Base-by-base conservation (phyloP, 2,888 invertebrate species). In the Macrostomum cliftonense region DNA sequence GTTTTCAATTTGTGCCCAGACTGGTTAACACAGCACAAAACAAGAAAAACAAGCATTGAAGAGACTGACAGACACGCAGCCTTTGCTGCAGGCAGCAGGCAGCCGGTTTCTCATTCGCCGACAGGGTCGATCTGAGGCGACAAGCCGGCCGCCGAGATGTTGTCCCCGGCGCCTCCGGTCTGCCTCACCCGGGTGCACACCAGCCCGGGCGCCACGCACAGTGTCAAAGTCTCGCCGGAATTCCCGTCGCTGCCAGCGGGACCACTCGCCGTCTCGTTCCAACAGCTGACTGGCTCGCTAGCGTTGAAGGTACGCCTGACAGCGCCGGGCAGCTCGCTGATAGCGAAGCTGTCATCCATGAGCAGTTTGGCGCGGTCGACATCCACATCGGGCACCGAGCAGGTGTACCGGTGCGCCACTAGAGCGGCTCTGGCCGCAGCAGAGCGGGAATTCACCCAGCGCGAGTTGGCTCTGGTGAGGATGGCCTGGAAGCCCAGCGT, bases 401-500 rank as follows among this genome's bases (percentile, higher is more conserved):
- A 84, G 12, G 83, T 82, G 68, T 83, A 81, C 60, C 84, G 77
- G 66, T 83, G 79, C 0, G 85, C 84, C 0, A 81, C 82, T 11
- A 85, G 67, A 0, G 83, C 79, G 1, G 84, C 82, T 67, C 84
- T 84, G 1, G 84, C 83, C 1, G 82, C 79, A 0, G 83, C 83
- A 14, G 80, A 79, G 61, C 77, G 77, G 0, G 80, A 79, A 60
- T 83, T 78, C 55, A 78, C 81, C 85, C 85, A 85, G 9, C 75
- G 64, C 0, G 64, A 63, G 1, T 39, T 39, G 46, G 0, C 80
- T 78, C 42, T 77, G 0, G 77, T 77, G 0, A 79, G 79, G 57
- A 85, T 80, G 2, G 82, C 82, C 71, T 85, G 85, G 63, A 81
- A 85, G n/a, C 85, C 84, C 55, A 85, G 68, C 0, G 85, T 84